A percentile compares a stretch with the other conserved stretches of the same genome.
phyloP scores from a whole-genome alignment of 1,140 invertebrate species.

The Drosophila kanapiae region DNA sequence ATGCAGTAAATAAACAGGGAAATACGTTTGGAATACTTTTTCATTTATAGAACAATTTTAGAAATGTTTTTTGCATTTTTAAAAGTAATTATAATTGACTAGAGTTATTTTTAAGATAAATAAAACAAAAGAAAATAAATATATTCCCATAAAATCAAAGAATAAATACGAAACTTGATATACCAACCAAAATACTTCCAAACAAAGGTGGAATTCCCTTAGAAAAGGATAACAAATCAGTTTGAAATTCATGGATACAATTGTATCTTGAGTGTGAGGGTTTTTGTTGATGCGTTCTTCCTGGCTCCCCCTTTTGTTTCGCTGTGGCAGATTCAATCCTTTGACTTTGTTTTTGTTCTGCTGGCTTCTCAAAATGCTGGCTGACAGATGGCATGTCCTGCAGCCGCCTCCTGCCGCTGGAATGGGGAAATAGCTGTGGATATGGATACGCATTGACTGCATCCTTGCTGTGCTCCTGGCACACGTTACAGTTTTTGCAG shows the following conservation, averaged over 20 bases:
- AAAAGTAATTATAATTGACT: not conserved
- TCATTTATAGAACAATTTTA: too few species aligned
- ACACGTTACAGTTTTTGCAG: constrained; percentile 69
- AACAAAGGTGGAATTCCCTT: not conserved
- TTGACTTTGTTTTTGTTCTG: constrained; percentile 56
- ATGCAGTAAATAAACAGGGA: not conserved
- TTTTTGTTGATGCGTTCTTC: constrained; percentile 17
- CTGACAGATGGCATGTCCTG: constrained; percentile 67
- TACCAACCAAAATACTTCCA: not conserved
- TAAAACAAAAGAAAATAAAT: not conserved
- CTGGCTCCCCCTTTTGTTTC: not conserved
- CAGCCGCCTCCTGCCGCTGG: constrained; percentile 20
- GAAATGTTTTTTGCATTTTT: not conserved
- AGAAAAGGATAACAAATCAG: not conserved
- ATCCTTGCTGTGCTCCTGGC: constrained; percentile 57
- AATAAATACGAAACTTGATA: not conserved
- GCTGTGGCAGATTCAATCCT: constrained; percentile 39
- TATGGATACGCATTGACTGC: constrained; percentile 65
- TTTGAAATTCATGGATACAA: constrained; percentile 29
- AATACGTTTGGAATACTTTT: not conserved
- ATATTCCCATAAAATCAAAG: too few species aligned
- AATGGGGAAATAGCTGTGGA: constrained; percentile 22
- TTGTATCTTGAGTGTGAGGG: constrained; percentile 18
- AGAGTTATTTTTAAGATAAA: too few species aligned
- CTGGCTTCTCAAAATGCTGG: constrained; percentile 46